A percentile compares a stretch with the other conserved stretches of the same genome.
Evolutionary conservation across 1,140 invertebrate genomes (phyloP).

Genomic region (Pygmarrhopalites habei): DNA sequence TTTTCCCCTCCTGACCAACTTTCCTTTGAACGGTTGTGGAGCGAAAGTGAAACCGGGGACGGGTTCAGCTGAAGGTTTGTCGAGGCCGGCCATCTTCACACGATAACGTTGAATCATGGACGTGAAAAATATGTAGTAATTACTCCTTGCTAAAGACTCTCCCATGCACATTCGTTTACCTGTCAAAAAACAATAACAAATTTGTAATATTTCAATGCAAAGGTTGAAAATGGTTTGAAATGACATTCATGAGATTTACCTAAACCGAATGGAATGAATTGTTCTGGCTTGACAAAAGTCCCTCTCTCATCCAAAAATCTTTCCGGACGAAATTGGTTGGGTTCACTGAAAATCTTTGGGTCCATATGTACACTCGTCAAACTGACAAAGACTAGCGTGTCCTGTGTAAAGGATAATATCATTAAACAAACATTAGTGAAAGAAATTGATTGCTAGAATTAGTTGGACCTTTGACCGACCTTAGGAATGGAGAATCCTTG

Average conservation of each 20-base stretch:
- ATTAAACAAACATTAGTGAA: not conserved
- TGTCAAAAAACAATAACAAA: slow-evolving; percentile 4
- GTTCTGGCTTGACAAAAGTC: not conserved
- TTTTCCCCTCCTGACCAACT: not conserved
- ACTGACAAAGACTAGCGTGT: not conserved
- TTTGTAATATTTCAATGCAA: not conserved
- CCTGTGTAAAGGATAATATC: slow-evolving; percentile 18
- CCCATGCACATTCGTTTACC: slow-evolving; percentile 11
- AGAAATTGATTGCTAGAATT: not conserved
- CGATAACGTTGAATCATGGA: slow-evolving; percentile 7
- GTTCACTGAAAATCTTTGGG: slow-evolving; percentile 41
- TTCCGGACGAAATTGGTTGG: slow-evolving; percentile 41
- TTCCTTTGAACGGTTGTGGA: slow-evolving; percentile 19
- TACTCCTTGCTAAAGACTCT: slow-evolving; percentile 7
- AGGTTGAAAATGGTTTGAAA: not conserved
- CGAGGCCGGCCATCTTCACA: not conserved
- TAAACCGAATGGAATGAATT: slow-evolving; percentile 8
- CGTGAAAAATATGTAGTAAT: slow-evolving; percentile 8
- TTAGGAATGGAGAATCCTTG: slow-evolving; percentile 58
- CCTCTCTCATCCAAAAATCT: slow-evolving; percentile 33
- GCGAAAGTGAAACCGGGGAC: slow-evolving; percentile 21
- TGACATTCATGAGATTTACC: slow-evolving; percentile 1
- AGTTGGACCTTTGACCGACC: slow-evolving; percentile 11
- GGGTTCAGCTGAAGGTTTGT: not conserved
- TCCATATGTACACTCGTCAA: slow-evolving; percentile 41